Evolutionary conservation across 92 coral and sea anemone species (phyloP), one percentile per base, ranked within the genome.

Genomic region (Parazoanthus darwini): DNA sequence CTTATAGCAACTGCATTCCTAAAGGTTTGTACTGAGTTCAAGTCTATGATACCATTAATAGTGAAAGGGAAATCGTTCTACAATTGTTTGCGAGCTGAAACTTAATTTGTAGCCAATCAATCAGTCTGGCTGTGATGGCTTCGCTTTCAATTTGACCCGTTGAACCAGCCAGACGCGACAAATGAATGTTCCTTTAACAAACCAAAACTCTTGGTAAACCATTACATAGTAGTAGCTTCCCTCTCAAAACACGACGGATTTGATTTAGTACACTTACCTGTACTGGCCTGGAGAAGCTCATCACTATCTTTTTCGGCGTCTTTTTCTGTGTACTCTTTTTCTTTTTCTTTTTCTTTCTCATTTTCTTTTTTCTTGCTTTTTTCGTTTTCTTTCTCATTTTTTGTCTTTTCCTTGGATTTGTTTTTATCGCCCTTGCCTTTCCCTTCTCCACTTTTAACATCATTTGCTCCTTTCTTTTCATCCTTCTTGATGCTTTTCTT

Each of bases 251-350:
- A 58, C 15, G 18, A 58, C 51, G 51, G 9, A 0, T 46, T 46
- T 46, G 11, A 46, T 46, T 46, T 46, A 46, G 26, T 68, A 5
- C 13, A 59, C 88, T 74, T 73, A 92, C 96, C 94, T 36, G 90
- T 90, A 39, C 92, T 86, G 22, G 94, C 94, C 79, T 86, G 88
- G 81, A 88, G 90, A 29, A 91, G 73, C 23, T 93, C 95, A 46
- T 93, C 92, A 56, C 79, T 81, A 71, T 93, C 95, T 50, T 89
- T 88, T 75, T 93, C 86, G 73, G 91, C n/a, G 50, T 66, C 46
- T 59, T 82, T 82, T 4, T 82, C 54, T 6, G 82, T 72, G 10
- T 75, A 92, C 44, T 91, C 88, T 38, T 82, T 83, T 75, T 91
- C 51, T 43, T 88, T 84, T 56, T 79, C 89, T 43, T 82, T 72